Evolutionary conservation across 1,140 invertebrate species (phyloP), one percentile per base, ranked within the genome.

Genomic region (Nebria ingens): DNA sequence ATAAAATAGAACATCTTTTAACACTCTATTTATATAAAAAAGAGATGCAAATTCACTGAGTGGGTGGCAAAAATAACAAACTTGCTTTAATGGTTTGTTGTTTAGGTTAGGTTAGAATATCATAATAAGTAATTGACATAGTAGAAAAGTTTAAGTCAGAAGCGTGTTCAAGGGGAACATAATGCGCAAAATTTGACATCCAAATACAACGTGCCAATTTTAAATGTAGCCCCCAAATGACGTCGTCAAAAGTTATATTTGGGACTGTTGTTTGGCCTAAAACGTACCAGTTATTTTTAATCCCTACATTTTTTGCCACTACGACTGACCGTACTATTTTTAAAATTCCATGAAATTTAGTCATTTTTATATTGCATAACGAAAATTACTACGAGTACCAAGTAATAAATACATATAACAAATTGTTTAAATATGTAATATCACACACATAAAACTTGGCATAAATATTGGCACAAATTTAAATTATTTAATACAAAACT

Each of bases 101-200:
- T 50, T 50, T 1, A 12, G 9, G 20, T 19, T 50, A 11, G 51
- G 40, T 54, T 53, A 29, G 49, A 40, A 54, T 57, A 21, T 23
- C 12, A 34, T 34, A n/a, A n/a, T n/a, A n/a, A n/a, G n/a, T n/a
- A n/a, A n/a, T n/a, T n/a, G n/a, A n/a, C n/a, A n/a, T n/a, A 38
- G 57, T 59, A 52, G 38, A 38, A 58, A 52, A 54, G 15, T 57
- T 56, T 49, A 49, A 13, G 25, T 22, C 19, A 45, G 25, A 53
- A 19, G 38, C 25, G 6, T 34, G n/a, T 34, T 6, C 13, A 19
- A 55, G 57, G 19, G 55, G 1, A 60, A 21, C n/a, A 23, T 58
- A 25, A 60, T 51, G 15, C 13, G 23, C 2, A 2, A 12, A 21
- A 53, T 53, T 45, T 19, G 13, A 15, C 15, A 45, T 34, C 25